Conservation (phyloP, 2,113 vertebrate species). For the Tenrec ecaudatus region DNA sequence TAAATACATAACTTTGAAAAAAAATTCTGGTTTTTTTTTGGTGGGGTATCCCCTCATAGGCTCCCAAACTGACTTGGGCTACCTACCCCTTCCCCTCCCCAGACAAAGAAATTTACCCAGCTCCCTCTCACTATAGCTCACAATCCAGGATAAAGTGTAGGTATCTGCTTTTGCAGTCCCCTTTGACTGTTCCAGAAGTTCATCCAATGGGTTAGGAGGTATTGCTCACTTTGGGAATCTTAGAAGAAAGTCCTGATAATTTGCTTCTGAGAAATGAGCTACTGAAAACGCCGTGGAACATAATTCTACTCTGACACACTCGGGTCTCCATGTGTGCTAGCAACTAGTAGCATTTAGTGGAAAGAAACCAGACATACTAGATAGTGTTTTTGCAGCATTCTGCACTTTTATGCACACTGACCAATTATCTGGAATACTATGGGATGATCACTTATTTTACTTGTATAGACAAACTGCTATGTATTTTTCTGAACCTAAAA, state of each 20-base stretch:
- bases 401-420: background rate
- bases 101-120: too few relatives aligned
- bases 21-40: too few relatives aligned
- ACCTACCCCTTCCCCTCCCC: too few relatives aligned
- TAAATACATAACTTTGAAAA: too few relatives aligned
- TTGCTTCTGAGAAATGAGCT: background rate
- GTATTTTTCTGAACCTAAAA: constrained; percentile 9
- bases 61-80: too few relatives aligned
- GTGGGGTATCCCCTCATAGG: too few relatives aligned
- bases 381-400: background rate
- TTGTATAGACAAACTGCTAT: background rate
- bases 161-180: too few relatives aligned
- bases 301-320: background rate
- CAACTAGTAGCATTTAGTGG: background rate
- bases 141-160: too few relatives aligned
- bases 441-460: constrained; percentile 20
- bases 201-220: background rate
- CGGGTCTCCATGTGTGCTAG: background rate
- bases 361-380: background rate
- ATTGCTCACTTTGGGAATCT: background rate
- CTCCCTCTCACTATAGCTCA: too few relatives aligned
- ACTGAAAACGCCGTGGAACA: background rate
- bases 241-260: background rate
- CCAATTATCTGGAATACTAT: background rate
- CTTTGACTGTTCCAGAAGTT: too few relatives aligned